Evolutionary conservation across 37 sponge, comb jelly and placozoan genomes (phyloP), one percentile per base, ranked within the genome.

Genomic region (Axinella damicornis): DNA sequence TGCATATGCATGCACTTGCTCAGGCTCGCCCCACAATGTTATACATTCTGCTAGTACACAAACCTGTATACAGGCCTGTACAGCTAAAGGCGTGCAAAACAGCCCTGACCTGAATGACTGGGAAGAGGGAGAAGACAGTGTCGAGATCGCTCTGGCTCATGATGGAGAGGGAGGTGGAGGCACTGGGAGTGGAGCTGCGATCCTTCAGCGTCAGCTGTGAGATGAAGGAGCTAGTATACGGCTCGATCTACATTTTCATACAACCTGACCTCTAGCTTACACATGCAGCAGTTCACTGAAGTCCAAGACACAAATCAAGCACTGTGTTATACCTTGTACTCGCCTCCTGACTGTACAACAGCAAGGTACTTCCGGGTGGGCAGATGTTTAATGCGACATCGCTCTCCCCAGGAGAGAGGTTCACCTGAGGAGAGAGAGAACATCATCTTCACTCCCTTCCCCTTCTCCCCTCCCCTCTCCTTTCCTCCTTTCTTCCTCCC

Each of bases 381-480:
- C 53, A 95, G 61, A 65, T 95, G 96, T 34, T 77, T 92, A 24
- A 95, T 78, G 2, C 96, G 67, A 77, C 90, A 88, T 5, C 90
- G 71, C 70, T 92, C 92, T 16, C 77, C 89, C 93, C 93, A 95
- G 33, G 22, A 53, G 9, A 92, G 40, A 11, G 72, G 76, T 19
- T 90, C 85, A 67, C 94, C 94, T 78, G 38, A 46, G 9, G 9
- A 46, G 19, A 46, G 6, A 46, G 46, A 46, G 46, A 46, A 46
- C 4, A 9, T 46, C 6, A 12, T 12, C 9, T 46, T 46, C 46
- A 46, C 9, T 9, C 4, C 9, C 46, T 46, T 46, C 46, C 46
- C 46, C 9, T 12, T 12, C 9, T 46, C 46, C 46, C 4, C 9
- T 46, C 46, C 9, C 46, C 46, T 46, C 46, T 9, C 46, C 4